A percentile compares a stretch with the other conserved stretches of the same genome.
These are phyloP conservation scores for Platycheirus albimanus DNA, from an alignment of 2,888 invertebrate species.

Conservation along the genomic window DNA sequence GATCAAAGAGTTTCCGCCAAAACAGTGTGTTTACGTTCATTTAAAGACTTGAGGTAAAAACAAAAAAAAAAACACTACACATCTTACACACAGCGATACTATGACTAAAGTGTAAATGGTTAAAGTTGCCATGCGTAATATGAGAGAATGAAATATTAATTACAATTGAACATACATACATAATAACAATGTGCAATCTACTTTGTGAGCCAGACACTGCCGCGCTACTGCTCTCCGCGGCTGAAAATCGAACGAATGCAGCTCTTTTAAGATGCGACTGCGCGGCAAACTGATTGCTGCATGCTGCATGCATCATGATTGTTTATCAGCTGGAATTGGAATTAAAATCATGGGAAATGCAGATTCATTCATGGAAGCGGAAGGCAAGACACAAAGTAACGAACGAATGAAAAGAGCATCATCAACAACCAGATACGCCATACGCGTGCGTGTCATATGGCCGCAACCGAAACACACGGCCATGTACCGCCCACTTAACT, in stretches of 20 bases:
- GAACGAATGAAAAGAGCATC: conserved; percentile 32
- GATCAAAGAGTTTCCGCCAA: conserved; percentile 84
- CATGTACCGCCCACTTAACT: not conserved
- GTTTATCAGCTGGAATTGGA: conserved; percentile 59
- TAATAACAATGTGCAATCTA: conserved; percentile 71
- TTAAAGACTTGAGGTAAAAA: conserved; percentile 76
- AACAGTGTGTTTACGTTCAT: conserved; percentile 78
- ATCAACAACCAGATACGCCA: too few relatives aligned
- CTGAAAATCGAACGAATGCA: conserved; percentile 27
- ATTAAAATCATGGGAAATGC: conserved; percentile 65
- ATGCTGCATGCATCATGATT: conserved; percentile 60
- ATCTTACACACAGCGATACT: conserved; percentile 54
- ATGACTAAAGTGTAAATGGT: conserved; percentile 31
- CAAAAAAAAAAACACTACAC: conserved; percentile 67
- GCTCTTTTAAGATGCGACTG: conserved; percentile 51
- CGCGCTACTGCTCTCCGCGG: not conserved
- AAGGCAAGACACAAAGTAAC: conserved; percentile 13
- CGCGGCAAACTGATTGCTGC: too few relatives aligned
- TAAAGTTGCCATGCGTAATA: conserved; percentile 55
- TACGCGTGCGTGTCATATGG: conserved; percentile 64
- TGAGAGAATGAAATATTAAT: conserved; percentile 63
- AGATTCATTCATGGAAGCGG: conserved; percentile 71
- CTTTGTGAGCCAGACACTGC: conserved; percentile 22
- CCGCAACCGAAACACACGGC: not conserved
- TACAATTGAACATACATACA: conserved; percentile 72